These are phyloP conservation scores for Crossaster papposus DNA, from an alignment of 53 echinoderm and acorn worm species.

Conservation along the genomic window DNA sequence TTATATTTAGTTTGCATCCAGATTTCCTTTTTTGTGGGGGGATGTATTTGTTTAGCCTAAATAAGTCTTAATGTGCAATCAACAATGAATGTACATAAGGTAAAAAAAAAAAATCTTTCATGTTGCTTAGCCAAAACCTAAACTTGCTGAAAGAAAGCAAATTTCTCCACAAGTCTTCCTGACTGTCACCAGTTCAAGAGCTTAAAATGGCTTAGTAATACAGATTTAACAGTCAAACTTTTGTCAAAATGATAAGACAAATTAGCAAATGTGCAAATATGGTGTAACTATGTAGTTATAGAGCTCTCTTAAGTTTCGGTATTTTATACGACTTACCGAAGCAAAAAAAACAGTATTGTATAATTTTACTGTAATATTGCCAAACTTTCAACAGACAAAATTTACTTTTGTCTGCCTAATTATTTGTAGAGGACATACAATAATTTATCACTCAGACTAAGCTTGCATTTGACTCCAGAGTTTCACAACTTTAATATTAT, in stretches of 20 bases:
- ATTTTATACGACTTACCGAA: too few species aligned
- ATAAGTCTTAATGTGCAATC: not conserved
- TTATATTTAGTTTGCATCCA: not conserved
- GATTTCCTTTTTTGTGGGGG: not conserved
- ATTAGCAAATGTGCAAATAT: not conserved
- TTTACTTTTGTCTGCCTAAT: too few species aligned
- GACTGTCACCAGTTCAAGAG: not conserved
- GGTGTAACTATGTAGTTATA: not conserved
- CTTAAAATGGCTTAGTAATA: not conserved
- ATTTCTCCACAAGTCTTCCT: conserved; percentile 6
- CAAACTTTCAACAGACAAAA: too few species aligned
- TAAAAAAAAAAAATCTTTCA: not conserved
- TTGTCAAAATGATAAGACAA: not conserved
- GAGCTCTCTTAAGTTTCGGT: too few species aligned
- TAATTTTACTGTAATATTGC: too few species aligned
- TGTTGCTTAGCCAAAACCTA: not conserved
- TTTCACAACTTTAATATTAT: not conserved
- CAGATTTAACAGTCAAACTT: not conserved
- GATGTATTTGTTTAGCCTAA: not conserved
- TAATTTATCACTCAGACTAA: not conserved
- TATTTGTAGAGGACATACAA: not conserved
- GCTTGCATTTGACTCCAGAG: not conserved
- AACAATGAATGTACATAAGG: not conserved
- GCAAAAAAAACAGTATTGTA: too few species aligned
- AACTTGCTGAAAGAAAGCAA: not conserved